These are phyloP conservation scores for Odontocerum albicorne DNA, from an alignment of 2,888 invertebrate species.

Conservation along the genomic window DNA sequence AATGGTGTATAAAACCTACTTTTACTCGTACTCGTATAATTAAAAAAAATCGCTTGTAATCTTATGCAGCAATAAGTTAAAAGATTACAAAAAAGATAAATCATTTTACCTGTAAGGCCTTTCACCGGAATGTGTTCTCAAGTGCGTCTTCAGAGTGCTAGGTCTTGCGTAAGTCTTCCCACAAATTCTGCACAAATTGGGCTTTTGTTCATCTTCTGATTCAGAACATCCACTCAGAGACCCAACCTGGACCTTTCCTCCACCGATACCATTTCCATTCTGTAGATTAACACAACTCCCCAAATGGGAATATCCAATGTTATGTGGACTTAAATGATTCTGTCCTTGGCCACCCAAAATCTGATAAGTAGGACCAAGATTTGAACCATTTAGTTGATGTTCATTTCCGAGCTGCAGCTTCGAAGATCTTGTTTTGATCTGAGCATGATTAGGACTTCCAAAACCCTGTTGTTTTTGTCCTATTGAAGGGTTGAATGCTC, in stretches of 20 bases:
- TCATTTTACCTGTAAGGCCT: slow-evolving; percentile 69
- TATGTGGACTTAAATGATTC: slow-evolving; percentile 46
- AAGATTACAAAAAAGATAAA: background rate
- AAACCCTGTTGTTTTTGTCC: slow-evolving; percentile 29
- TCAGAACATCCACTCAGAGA: slow-evolving; percentile 57
- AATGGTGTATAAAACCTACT: no score
- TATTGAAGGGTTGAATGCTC: slow-evolving; percentile 33
- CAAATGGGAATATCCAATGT: slow-evolving; percentile 46
- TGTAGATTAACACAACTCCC: slow-evolving; percentile 20
- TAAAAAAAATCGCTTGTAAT: no score
- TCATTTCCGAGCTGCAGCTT: slow-evolving; percentile 47
- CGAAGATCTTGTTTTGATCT: slow-evolving; percentile 50
- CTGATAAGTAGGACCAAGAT: slow-evolving; percentile 37
- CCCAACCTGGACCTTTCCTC: slow-evolving; percentile 46
- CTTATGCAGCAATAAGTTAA: no score
- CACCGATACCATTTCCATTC: slow-evolving; percentile 26
- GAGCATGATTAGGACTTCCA: slow-evolving; percentile 41
- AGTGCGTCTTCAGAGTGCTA: slow-evolving; percentile 95
- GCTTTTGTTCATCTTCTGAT: slow-evolving; percentile 71
- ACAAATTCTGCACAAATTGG: slow-evolving; percentile 91
- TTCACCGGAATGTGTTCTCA: slow-evolving; percentile 95
- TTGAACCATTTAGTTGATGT: slow-evolving; percentile 47
- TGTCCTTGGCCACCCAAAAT: slow-evolving; percentile 42
- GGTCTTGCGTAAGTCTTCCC: slow-evolving; percentile 97
- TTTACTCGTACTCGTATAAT: no score